Base-by-base conservation (phyloP, 2,888 invertebrate genomes). In the Scaptomyza caliginosa region DNA sequence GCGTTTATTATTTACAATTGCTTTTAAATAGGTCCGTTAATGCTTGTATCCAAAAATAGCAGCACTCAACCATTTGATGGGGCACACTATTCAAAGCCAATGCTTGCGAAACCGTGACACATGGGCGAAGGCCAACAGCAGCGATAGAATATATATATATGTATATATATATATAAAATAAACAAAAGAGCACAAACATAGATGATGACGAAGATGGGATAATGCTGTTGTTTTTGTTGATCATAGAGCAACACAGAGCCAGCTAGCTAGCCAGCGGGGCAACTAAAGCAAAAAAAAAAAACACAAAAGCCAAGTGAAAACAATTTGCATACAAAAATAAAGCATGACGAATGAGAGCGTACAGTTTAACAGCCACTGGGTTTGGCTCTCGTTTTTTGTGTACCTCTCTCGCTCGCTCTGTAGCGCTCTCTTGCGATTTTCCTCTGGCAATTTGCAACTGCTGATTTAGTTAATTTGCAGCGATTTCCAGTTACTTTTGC, bases 101-200 rank as follows among this genome's bases (percentile, higher is more conserved):
- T 83, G 77, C 80, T 72, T 79, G 66, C 80, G 83, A 79, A 79
- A 79, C 78, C 76, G 80, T 79, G 80, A 79, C 80, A 78, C 62
- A 78, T 60, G 49, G 28, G 28, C 68, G 83, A 78, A 78, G 80
- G 78, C 78, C 78, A 79, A 16, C 23, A 34, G 32, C 19, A 52
- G 42, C 48, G 36, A 46, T 24, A 52, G 38, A 26, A 17, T 7
- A 13, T n/a, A n/a, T n/a, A n/a, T n/a, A n/a, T n/a, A 13, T 7
- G 2, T 28, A 32, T 4, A 32, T 3, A 3, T 4, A 32, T 10
- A 28, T 28, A 30, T 24, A 42, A 36, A 51, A 51, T 26, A 50
- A 28, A 46, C 34, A 40, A 70, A 38, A 45, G n/a, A 32, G 19
- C 16, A 64, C 39, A 60, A 40, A 34, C 24, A 34, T 21, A 48